Evolutionary conservation across 2,888 invertebrate species (phyloP), one percentile per base, ranked within the genome.

Genomic region (Netelia fuscicornis): DNA sequence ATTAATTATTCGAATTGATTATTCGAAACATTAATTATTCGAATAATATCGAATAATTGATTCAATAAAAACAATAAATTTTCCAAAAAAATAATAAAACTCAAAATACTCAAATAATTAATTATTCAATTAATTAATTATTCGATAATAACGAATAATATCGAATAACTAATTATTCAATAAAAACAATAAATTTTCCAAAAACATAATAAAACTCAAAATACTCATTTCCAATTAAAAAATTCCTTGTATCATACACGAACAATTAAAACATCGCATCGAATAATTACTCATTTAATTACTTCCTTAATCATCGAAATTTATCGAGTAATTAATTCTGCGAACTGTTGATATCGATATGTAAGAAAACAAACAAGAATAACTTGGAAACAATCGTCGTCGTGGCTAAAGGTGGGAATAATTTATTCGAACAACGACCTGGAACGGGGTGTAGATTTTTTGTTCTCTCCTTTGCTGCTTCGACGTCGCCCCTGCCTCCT

Each of bases 401-500:
- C 11, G 30, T 30, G 52, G 8, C 30, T 54, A 30, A 70, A 54
- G 30, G 70, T 70, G 52, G 70, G 70, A 70, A 70, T 70, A 70
- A 56, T 54, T 70, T 52, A 54, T 30, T 54, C 54, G 17, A 17
- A 25, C 54, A 44, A 52, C 64, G 37, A 65, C 75, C 54, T 65
- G 56, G 54, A 56, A 64, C 65, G 62, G 52, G 54, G 42, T 64
- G 75, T 17, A 74, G 6, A 20, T 58, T 67, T 67, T 44, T 52
- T 25, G 11, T 44, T 44, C 11, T 67, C 48, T 56, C 13, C 37
- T 58, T 52, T 10, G 25, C n/a, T 11, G 58, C n/a, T 68, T 68
- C 60, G 20, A 37, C 30, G 52, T 42, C 11, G 10, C 30, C 52
- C 78, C 37, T 9, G 23, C 62, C 5, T 13, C 8, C 75, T 52